These are phyloP conservation scores for Anhinga anhinga DNA, from an alignment of 2,113 vertebrate genomes.

Conservation along the genomic window DNA sequence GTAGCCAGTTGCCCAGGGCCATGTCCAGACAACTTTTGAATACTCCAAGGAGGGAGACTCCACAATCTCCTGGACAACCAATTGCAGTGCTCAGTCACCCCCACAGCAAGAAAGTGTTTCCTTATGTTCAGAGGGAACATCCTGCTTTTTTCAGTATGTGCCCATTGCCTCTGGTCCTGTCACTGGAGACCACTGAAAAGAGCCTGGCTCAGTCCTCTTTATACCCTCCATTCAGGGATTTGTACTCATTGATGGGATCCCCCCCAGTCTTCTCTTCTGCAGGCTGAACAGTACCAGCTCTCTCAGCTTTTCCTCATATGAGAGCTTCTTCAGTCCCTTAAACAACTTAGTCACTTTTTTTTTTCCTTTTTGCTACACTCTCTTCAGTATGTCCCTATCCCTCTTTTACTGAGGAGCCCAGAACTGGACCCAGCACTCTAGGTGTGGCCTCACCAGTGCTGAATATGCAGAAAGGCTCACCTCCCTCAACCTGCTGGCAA, in stretches of 20 bases:
- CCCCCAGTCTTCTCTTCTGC: background rate
- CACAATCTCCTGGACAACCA: background rate
- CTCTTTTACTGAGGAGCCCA: background rate
- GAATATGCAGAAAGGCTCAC: background rate
- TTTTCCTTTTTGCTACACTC: background rate
- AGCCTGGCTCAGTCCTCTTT: background rate
- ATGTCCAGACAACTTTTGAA: background rate
- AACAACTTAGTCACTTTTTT: too few relatives aligned
- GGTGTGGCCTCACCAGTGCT: background rate
- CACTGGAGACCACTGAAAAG: background rate
- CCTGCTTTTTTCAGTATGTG: background rate
- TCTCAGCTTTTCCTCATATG: background rate
- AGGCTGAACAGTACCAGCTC: background rate
- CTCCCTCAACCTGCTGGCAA: rapidly evolving
- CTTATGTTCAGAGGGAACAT: background rate
- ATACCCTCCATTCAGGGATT: background rate
- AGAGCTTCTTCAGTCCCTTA: background rate
- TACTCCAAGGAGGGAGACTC: background rate
- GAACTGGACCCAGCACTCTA: background rate
- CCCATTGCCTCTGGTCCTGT: background rate
- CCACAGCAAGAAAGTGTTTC: background rate
- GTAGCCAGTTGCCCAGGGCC: background rate
- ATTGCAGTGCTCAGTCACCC: background rate
- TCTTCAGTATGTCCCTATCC: rapidly evolving
- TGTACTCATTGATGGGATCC: background rate